phyloP scores from a whole-genome alignment of 2,797 vertebrate species.

The Rousettus madagascariensis region DNA sequence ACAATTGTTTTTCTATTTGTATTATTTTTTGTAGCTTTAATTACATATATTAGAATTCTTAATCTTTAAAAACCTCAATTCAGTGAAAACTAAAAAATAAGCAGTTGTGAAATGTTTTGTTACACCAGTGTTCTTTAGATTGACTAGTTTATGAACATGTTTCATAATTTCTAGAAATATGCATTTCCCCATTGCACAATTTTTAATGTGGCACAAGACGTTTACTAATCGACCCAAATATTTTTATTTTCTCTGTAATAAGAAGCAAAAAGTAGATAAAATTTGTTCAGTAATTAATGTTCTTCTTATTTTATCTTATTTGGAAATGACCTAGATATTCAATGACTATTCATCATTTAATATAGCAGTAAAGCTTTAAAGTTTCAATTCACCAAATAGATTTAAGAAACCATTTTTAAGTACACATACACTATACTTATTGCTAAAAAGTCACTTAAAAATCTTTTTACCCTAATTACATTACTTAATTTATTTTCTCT shows the following conservation, averaged over 20 bases:
- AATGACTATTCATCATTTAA: not conserved
- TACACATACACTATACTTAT: not conserved
- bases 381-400: no score
- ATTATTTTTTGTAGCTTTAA: not conserved
- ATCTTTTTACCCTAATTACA: not conserved
- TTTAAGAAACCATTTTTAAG: no score
- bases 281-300: not conserved
- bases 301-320: not conserved
- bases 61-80: not conserved
- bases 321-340: not conserved
- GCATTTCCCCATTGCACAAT: not conserved
- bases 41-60: not conserved
- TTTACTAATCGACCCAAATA: not conserved
- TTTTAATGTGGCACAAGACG: not conserved
- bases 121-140: not conserved
- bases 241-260: not conserved
- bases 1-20: not conserved
- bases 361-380: no score
- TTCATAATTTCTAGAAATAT: not conserved
- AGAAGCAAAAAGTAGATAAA: not conserved
- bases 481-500: not conserved
- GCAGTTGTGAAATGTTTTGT: not conserved
- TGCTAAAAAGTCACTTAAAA: not conserved
- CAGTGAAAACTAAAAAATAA: not conserved
- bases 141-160: not conserved